Base-by-base conservation (phyloP, 2,888 invertebrate genomes). In the Auanema sp. region DNA sequence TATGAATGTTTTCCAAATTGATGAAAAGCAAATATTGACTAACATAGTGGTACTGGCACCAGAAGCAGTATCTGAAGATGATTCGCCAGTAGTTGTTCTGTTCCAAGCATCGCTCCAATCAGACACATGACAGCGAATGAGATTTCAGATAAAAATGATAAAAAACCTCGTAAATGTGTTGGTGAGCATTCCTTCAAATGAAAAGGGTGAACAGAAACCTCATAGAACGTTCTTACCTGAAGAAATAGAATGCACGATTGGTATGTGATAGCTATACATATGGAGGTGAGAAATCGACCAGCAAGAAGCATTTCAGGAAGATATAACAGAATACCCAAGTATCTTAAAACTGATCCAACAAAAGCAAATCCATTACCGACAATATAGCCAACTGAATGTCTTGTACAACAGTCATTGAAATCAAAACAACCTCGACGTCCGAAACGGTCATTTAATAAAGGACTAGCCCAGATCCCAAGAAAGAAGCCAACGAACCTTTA, bases 221-320 rank as follows among this genome's bases (percentile, higher is more conserved):
- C 6, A 33, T 12, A 55, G 16, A 55, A n/a, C 23, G 10, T 41
- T 24, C 50, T 44, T 3, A 75, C 75, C 66, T 76, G 76, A 2
- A 77, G 68, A 42, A 72, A 76, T 1, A 79, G 56, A 54, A 79
- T 79, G 40, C 72, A 68, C 0, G 72, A 70, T 52, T 79, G 77
- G 52, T 78, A 79, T 14, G 77, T 76, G 41, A 79, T 69, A 0
- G 79, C 74, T 43, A 73, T 71, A 25, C 75, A 71, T 8, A 79
- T 61, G 11, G 79, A 75, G 10, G 76, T 78, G 18, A 77, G 16
- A 41, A 76, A 54, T 40, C 76, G 44, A 1, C 75, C 72, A 12
- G 65, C 49, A 8, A 79, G 68, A 24, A 79, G 62, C 0, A 77
- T 50, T 16, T 74, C 75, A 5, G 78, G 78, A 10, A 58, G 60